These are phyloP conservation scores for Tarsius wallacei DNA, from an alignment of 2,797 vertebrate genomes.

Conservation along the genomic window DNA sequence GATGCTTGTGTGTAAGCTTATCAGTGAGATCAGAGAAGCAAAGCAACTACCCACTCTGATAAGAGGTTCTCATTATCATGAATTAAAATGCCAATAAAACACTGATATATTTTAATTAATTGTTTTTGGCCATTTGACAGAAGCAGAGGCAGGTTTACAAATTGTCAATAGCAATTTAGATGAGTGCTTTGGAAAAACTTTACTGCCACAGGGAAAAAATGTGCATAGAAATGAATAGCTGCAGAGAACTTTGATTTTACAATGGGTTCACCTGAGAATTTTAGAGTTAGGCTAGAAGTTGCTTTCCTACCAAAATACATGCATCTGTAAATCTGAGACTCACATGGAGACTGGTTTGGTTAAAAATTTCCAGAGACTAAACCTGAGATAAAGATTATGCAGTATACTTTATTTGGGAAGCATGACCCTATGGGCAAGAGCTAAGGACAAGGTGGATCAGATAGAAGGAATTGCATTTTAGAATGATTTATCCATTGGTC, in stretches of 20 bases:
- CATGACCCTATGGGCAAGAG: no score
- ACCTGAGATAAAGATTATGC: background rate
- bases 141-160: no score
- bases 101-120: background rate
- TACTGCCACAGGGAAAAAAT: fast-evolving
- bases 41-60: no score
- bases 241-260: background rate
- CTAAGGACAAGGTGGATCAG: background rate
- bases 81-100: background rate
- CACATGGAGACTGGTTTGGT: background rate
- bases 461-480: no score
- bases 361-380: background rate
- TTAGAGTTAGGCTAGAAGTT: background rate
- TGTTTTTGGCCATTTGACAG: background rate
- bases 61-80: background rate
- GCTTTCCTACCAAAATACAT: background rate
- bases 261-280: background rate
- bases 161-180: no score
- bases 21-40: background rate
- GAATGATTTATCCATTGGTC: no score
- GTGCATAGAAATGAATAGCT: background rate
- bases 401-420: background rate
- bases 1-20: background rate
- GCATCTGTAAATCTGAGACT: background rate
- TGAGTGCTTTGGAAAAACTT: background rate